Conservation (phyloP, 2,888 invertebrate genomes). For the Palloptera scutellata region DNA sequence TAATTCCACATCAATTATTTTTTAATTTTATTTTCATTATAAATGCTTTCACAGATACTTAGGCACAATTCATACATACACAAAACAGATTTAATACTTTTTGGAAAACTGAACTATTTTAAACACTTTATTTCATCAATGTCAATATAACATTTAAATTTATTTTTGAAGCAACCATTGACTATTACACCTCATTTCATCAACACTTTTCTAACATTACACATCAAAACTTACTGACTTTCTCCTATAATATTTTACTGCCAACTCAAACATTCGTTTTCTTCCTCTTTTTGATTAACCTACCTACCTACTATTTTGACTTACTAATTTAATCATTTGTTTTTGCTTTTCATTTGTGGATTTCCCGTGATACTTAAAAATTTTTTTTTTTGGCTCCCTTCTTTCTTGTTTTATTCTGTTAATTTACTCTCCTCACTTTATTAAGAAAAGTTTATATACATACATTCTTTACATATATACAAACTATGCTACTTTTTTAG, state of each 20-base stretch:
- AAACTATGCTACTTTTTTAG: conserved; percentile 66
- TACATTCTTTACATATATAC: conserved; percentile 30
- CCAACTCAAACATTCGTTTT: background rate
- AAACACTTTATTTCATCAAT: background rate
- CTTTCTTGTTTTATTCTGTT: too few relatives aligned
- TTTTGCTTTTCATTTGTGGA: conserved; percentile 11
- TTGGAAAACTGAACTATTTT: too few relatives aligned
- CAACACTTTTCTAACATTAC: background rate
- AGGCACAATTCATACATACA: too few relatives aligned
- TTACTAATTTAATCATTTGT: background rate
- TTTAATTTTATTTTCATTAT: too few relatives aligned
- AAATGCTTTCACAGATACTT: too few relatives aligned
- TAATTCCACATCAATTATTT: too few relatives aligned
- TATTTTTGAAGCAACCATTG: background rate
- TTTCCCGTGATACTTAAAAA: too few relatives aligned
- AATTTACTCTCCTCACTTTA: too few relatives aligned
- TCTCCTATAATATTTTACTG: background rate
- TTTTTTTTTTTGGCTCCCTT: background rate
- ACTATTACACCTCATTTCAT: background rate
- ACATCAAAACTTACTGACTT: background rate
- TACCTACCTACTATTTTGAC: conserved; percentile 6
- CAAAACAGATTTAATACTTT: too few relatives aligned
- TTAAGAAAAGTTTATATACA: background rate
- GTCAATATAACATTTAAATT: conserved; percentile 1
- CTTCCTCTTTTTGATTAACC: too few relatives aligned